Evolutionary conservation across 2,888 invertebrate genomes (phyloP).

Genomic region (Epirrita christyi): DNA sequence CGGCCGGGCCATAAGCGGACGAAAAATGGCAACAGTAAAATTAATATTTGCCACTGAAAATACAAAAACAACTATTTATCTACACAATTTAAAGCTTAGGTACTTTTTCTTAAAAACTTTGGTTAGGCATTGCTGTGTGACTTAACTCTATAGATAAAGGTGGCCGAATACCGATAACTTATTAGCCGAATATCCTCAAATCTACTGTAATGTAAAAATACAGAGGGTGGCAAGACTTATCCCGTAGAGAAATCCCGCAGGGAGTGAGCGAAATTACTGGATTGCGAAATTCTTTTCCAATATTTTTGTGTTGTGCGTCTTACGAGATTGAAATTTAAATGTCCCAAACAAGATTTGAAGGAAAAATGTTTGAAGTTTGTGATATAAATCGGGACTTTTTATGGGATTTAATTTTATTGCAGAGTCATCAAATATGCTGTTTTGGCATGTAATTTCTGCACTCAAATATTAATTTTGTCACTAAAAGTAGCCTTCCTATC

Average conservation of each 20-base stretch:
- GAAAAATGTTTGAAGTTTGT: constrained; percentile 19
- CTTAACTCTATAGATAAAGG: no score
- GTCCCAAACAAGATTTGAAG: constrained; percentile 29
- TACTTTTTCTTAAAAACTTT: no score
- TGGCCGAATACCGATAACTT: neutral
- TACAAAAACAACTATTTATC: neutral
- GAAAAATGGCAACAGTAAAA: neutral
- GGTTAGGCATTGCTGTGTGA: no score
- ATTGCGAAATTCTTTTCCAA: constrained; percentile 37
- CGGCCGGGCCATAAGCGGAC: neutral
- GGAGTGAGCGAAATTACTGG: constrained; percentile 33
- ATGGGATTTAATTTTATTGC: neutral
- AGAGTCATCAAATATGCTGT: no score
- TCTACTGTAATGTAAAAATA: constrained; percentile 48
- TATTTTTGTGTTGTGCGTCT: constrained; percentile 21
- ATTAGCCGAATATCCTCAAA: neutral
- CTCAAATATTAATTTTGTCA: no score
- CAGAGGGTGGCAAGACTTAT: constrained; percentile 61
- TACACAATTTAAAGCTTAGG: no score
- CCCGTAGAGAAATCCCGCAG: constrained; percentile 39
- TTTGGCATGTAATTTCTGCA: no score
- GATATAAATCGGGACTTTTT: constrained; percentile 9
- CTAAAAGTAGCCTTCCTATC: no score
- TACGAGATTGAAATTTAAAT: constrained; percentile 36
- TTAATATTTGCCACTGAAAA: neutral